Percentiles rank a stretch among this genome's conserved stretches.
Conservation (phyloP, 2,888 invertebrate genomes). For the Euplagia quadripunctaria region DNA sequence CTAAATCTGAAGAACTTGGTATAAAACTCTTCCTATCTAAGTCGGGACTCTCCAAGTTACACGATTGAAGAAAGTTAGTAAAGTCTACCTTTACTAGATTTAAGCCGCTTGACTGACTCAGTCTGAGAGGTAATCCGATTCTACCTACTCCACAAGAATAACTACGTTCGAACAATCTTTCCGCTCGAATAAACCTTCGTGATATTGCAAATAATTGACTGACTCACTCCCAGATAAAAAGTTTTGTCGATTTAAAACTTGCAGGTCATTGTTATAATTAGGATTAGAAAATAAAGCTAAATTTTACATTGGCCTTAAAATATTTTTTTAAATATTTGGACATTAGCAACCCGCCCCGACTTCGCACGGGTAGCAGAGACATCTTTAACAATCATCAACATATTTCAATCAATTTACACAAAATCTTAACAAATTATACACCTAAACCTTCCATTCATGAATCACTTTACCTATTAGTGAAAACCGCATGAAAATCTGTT, state of each 20-base stretch:
- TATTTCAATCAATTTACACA: no score
- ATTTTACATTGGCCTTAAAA: no score
- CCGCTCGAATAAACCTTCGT: conserved; percentile 23
- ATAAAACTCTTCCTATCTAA: conserved; percentile 18
- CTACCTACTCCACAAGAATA: conserved; percentile 33
- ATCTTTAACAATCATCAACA: no score
- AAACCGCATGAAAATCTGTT: no score
- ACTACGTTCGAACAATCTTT: conserved; percentile 35
- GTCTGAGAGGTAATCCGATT: conserved; percentile 45
- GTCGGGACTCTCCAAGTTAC: conserved; percentile 27
- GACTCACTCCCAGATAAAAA: conserved; percentile 9
- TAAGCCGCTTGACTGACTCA: conserved; percentile 41
- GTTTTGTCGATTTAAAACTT: background rate
- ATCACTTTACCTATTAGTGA: no score
- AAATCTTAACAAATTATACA: no score
- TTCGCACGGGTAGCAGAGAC: no score
- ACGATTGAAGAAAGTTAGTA: conserved; percentile 30
- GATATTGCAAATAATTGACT: conserved; percentile 23
- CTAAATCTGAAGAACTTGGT: conserved; percentile 15
- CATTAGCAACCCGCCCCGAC: no score
- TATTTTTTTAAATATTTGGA: no score
- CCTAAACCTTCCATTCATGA: no score
- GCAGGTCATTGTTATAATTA: background rate
- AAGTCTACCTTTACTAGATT: conserved; percentile 44
- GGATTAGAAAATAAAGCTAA: no score